phyloP scores from a whole-genome alignment of 2,888 invertebrate species.

The Acronicta alni region DNA sequence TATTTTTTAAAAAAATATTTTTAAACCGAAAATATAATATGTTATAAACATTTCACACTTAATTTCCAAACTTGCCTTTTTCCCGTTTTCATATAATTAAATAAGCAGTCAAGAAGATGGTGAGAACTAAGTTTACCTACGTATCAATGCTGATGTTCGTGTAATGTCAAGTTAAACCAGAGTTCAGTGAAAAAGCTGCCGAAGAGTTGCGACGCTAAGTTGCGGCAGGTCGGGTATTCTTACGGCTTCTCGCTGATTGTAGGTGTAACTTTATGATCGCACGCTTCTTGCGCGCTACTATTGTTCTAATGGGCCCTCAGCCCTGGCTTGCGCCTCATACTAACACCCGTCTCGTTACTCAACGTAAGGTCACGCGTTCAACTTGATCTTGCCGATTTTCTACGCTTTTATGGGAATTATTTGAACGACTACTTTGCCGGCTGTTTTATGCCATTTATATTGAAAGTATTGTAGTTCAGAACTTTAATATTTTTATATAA shows the following conservation, averaged over 20 bases:
- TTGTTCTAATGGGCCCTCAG: constrained; percentile 83
- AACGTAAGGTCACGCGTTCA: constrained; percentile 79
- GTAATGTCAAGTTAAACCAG: constrained; percentile 43
- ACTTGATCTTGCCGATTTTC: constrained; percentile 79
- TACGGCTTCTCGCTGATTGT: constrained; percentile 76
- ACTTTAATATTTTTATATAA: neutral
- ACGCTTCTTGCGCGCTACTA: constrained; percentile 83
- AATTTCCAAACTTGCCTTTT: too few species aligned
- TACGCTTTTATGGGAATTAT: constrained; percentile 76
- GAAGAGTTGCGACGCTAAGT: constrained; percentile 66
- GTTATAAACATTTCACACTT: too few species aligned
- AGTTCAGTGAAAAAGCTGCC: constrained; percentile 53
- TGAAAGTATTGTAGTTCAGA: constrained; percentile 38
- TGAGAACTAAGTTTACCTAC: constrained; percentile 11
- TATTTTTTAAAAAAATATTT: too few species aligned
- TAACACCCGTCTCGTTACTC: constrained; percentile 75
- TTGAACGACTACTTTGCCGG: constrained; percentile 66
- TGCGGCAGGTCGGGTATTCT: constrained; percentile 79
- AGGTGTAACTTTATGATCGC: constrained; percentile 84
- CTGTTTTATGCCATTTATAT: constrained; percentile 54
- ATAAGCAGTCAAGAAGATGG: constrained; percentile 7
- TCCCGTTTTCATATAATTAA: constrained; percentile 1
- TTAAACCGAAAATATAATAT: too few species aligned
- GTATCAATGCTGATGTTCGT: constrained; percentile 35
- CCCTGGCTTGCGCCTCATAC: constrained; percentile 68